Conservation (phyloP, 1,140 invertebrate species). For the Pomacea maculata region DNA sequence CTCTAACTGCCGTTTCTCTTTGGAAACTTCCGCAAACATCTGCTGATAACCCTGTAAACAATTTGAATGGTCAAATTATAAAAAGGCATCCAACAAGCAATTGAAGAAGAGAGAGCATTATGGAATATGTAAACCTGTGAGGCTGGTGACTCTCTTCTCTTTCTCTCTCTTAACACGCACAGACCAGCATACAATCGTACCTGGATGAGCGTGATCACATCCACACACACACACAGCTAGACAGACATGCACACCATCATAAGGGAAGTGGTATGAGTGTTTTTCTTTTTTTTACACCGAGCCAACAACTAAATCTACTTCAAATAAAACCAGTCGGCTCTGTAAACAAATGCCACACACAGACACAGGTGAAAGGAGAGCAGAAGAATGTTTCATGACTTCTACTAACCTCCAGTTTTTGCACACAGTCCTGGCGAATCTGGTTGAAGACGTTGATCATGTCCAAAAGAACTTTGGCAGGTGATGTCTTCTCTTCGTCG, state of each 20-base stretch:
- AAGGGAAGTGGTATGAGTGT: background rate
- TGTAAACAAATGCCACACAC: background rate
- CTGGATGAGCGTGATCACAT: background rate
- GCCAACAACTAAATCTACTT: background rate
- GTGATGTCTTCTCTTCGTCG: conserved; percentile 27
- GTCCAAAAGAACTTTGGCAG: conserved; percentile 34
- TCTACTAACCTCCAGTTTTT: conserved; percentile 16
- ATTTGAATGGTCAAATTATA: background rate
- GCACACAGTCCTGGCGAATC: conserved; percentile 8
- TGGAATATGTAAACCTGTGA: too few relatives aligned
- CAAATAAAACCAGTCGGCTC: background rate
- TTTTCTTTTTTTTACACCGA: background rate
- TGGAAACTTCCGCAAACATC: conserved; percentile 1
- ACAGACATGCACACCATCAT: background rate
- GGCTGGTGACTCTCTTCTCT: too few relatives aligned
- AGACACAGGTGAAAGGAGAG: background rate
- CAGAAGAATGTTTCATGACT: background rate
- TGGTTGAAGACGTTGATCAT: conserved; percentile 24
- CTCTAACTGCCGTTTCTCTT: conserved; percentile 8
- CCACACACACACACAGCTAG: background rate
- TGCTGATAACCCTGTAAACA: conserved; percentile 7
- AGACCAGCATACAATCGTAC: background rate
- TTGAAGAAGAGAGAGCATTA: too few relatives aligned
- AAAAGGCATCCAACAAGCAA: too few relatives aligned
- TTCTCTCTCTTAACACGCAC: background rate